Percentiles rank a stretch among this genome's conserved stretches.
phyloP scores from a whole-genome alignment of 2,113 vertebrate genomes.

The Tyrannus savana region DNA sequence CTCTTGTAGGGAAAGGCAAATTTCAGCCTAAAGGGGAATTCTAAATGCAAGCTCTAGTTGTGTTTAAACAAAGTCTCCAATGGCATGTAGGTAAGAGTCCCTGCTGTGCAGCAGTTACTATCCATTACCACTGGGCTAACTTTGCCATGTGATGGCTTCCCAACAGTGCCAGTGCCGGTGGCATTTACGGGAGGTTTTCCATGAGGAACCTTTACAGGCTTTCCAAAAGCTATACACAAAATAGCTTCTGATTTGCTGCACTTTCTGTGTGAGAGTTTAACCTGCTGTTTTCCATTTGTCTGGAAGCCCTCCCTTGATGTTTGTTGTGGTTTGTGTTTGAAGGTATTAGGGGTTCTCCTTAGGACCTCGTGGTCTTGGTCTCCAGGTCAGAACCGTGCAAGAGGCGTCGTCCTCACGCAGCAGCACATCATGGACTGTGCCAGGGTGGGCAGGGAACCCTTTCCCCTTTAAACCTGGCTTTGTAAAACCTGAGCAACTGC shows the following conservation, averaged over 20 bases:
- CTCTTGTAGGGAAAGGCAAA: not conserved
- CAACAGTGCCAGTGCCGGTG: not conserved
- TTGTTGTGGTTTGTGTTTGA: not conserved
- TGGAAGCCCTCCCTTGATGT: not conserved
- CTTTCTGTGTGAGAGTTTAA: not conserved
- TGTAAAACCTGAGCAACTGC: not conserved
- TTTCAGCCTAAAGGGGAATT: not conserved
- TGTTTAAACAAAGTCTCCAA: not conserved
- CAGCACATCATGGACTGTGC: not conserved
- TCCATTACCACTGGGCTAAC: not conserved
- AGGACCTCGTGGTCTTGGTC: not conserved
- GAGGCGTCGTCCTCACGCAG: not conserved
- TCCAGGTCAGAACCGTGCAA: fast-evolving
- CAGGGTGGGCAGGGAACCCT: not conserved
- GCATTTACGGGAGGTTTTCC: not conserved
- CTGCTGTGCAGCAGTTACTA: not conserved
- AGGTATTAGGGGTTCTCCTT: not conserved
- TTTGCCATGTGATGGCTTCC: not conserved
- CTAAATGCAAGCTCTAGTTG: not conserved
- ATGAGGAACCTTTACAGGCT: not conserved
- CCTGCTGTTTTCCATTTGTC: not conserved
- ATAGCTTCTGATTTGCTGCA: not conserved
- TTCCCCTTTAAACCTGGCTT: not conserved
- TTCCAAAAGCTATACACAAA: not conserved
- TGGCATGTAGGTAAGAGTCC: not conserved